phyloP scores from a whole-genome alignment of 2,113 vertebrate species.

The Vidua macroura region DNA sequence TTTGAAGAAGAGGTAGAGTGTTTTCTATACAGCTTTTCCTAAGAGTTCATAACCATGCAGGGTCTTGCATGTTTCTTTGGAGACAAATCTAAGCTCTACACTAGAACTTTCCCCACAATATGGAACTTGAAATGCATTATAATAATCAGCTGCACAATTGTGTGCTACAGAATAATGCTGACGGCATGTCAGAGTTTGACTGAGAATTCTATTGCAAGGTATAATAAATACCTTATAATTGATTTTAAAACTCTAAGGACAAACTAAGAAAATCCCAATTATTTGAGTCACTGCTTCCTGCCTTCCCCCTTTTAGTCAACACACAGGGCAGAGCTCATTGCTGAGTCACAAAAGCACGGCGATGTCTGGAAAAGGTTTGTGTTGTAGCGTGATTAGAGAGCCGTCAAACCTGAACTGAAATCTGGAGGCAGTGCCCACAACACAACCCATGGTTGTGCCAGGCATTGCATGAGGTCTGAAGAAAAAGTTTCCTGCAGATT shows the following conservation, averaged over 20 bases:
- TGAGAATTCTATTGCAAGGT: background rate
- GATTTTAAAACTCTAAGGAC: background rate
- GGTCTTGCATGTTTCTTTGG: background rate
- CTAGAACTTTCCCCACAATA: background rate
- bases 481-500: background rate
- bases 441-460: background rate
- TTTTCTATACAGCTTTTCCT: background rate
- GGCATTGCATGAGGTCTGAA: background rate
- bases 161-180: background rate
- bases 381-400: background rate
- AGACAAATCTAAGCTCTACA: background rate
- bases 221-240: background rate
- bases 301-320: background rate
- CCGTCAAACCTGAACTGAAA: background rate
- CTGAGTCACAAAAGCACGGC: background rate
- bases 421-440: background rate
- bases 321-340: background rate
- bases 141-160: background rate
- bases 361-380: background rate
- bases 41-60: background rate
- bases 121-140: background rate
- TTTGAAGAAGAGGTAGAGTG: background rate
- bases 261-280: background rate
- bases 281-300: background rate
- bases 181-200: background rate